A percentile compares a stretch with the other conserved stretches of the same genome.
Conservation (phyloP, 1,140 invertebrate genomes). For the Drusus annulatus region DNA sequence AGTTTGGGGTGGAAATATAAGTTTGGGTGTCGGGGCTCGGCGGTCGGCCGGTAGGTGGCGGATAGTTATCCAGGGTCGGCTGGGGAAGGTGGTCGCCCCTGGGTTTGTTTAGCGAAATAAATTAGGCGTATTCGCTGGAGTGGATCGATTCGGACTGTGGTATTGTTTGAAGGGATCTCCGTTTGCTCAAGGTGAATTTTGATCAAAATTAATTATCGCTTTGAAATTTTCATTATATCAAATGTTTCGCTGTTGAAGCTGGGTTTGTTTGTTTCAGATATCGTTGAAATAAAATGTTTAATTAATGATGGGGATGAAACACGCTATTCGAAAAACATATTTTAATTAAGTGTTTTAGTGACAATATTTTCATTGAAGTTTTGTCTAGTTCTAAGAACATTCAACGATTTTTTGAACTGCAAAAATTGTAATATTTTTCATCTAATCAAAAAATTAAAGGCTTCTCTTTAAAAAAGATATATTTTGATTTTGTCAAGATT, state of each 20-base stretch:
- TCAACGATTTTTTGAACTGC: not conserved
- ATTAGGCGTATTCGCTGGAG: constrained; percentile 44
- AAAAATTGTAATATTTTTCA: too few relatives aligned
- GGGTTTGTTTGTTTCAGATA: constrained; percentile 30
- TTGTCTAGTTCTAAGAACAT: not conserved
- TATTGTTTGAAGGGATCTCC: constrained; percentile 47
- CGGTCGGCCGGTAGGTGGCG: constrained; percentile 18
- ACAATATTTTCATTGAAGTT: too few relatives aligned
- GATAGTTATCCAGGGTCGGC: constrained; percentile 57
- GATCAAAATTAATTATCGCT: constrained; percentile 46
- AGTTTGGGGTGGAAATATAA: constrained; percentile 51
- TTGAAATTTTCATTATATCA: constrained; percentile 38
- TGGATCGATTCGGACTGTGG: constrained; percentile 42
- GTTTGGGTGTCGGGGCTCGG: constrained; percentile 36
- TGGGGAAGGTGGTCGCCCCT: constrained; percentile 29
- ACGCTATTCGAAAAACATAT: not conserved
- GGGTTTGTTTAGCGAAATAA: constrained; percentile 51
- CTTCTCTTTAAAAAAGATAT: too few relatives aligned
- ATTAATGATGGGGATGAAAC: constrained; percentile 26
- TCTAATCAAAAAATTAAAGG: too few relatives aligned
- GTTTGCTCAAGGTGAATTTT: constrained; percentile 48
- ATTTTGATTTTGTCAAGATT: too few relatives aligned
- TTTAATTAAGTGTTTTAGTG: too few relatives aligned
- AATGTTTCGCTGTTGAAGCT: constrained; percentile 21
- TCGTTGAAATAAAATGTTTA: constrained; percentile 30